Base-by-base conservation (phyloP, 2,888 invertebrate species). In the Agrilus biguttatus region DNA sequence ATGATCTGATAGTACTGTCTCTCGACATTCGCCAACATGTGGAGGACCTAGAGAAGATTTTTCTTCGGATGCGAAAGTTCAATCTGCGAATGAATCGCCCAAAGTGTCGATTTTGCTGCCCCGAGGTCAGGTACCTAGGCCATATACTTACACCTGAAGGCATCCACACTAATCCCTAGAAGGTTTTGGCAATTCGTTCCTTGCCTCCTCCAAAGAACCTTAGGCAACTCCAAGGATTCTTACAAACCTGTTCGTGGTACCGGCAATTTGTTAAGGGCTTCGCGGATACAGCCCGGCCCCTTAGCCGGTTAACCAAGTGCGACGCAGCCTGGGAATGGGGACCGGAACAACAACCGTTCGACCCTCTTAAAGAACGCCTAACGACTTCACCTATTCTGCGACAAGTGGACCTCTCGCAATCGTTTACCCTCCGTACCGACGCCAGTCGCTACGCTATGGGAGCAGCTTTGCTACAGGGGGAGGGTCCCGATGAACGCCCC, bases 361-460 rank as follows among this genome's bases (percentile, higher is more conserved):
- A 49, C 43, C 8, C 37, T 55, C 37, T 55, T 7, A 56, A 54
- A 37, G 33, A 38, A 14, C 23, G 40, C 3, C 40, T 56, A 7
- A 49, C 48, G 6, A 43, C 49, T 8, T 46, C 51, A 4, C 54
- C 55, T 8, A 43, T 58, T 35, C 41, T 54, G 21, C 36, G 41
- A 37, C 54, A 55, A 45, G 41, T 40, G 14, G 51, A 53, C 33
- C 39, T 37, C 10, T 40, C 28, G 5, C 33, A 49, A 40, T 51
- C 53, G 3, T 58, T 48, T 36, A 44, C 47, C 7, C n/a, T 57
- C 34, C 38, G 51, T 2, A 55, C 57, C 2, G 58, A 59, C 41
- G 50, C 54, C 14, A 53, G 52, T 33, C 35, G 36, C 2, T 53
- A 52, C 37, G 53, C 53, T 5, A 35, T 53, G 4, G 55, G 51